Evolutionary conservation across 2,113 vertebrate genomes (phyloP).

Genomic region (Sterrhoptilus dennistouni): DNA sequence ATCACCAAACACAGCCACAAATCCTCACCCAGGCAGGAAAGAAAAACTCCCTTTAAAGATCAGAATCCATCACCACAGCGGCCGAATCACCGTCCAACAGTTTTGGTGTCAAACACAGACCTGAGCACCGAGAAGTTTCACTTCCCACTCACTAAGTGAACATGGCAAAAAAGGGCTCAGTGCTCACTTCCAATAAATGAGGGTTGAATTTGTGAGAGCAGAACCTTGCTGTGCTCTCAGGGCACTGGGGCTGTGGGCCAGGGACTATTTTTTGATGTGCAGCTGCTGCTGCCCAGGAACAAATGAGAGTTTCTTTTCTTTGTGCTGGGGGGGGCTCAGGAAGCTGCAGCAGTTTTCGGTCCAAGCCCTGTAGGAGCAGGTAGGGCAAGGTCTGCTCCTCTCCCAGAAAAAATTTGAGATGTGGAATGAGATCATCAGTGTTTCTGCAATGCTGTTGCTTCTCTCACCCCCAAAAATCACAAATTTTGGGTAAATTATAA

Average conservation of each 20-base stretch:
- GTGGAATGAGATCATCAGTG: not conserved
- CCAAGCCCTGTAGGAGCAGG: conserved; percentile 20
- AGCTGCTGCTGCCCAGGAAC: conserved; percentile 59
- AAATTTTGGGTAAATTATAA: not conserved
- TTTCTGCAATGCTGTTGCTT: not conserved
- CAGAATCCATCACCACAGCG: not conserved
- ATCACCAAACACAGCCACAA: not conserved
- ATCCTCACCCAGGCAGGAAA: not conserved
- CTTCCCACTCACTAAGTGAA: not conserved
- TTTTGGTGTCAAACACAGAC: not conserved
- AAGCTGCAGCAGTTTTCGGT: conserved; percentile 28
- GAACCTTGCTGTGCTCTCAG: not conserved
- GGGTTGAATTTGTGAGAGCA: not conserved
- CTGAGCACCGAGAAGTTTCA: not conserved
- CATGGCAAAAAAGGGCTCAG: not conserved
- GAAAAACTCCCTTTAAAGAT: not conserved
- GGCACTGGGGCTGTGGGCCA: not conserved
- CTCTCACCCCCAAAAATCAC: not conserved
- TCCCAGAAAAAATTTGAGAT: not conserved
- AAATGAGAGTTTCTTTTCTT: conserved; percentile 60
- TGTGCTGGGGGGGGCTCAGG: not conserved
- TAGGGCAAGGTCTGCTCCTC: not conserved
- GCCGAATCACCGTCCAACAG: not conserved
- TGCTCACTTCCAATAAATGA: conserved; percentile 18
- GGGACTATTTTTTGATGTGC: conserved; percentile 45